phyloP scores from a whole-genome alignment of 2,113 vertebrate species.

The Cephalophus harveyi region DNA sequence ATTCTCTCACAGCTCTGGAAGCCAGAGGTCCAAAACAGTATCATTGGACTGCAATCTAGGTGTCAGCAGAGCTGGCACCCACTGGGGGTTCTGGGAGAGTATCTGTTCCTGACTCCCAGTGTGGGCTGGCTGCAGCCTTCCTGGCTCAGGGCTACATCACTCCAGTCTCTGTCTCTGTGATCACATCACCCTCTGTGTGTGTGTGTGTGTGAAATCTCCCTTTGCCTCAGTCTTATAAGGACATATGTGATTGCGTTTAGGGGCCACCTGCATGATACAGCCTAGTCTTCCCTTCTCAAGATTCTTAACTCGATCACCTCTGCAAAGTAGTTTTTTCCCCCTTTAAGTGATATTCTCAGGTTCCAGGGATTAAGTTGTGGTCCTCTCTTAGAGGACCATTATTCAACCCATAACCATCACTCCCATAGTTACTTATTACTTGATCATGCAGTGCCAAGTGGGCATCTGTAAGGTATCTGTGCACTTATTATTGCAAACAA shows the following conservation, averaged over 20 bases:
- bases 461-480: not conserved
- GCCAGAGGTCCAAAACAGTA: not conserved
- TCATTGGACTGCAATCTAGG: not conserved
- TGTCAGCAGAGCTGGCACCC: not conserved
- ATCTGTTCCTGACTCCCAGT: not conserved
- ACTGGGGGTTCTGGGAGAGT: fast-evolving
- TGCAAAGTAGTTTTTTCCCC: not conserved
- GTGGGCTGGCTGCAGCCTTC: not conserved
- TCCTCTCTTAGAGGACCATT: not conserved
- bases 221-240: not conserved
- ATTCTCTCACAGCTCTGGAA: not conserved
- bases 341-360: not conserved
- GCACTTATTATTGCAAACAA: too few relatives aligned
- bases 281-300: not conserved
- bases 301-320: not conserved
- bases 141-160: fast-evolving
- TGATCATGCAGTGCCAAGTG: not conserved
- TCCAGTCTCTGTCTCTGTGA: not conserved
- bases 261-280: not conserved
- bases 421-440: not conserved
- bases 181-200: not conserved
- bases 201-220: too few relatives aligned
- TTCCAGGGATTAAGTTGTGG: not conserved
- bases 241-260: not conserved
- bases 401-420: not conserved